Percentiles rank a stretch among this genome's conserved stretches.
These are phyloP conservation scores for Euura saliciscinereae DNA, from an alignment of 1,140 invertebrate species.

Conservation along the genomic window DNA sequence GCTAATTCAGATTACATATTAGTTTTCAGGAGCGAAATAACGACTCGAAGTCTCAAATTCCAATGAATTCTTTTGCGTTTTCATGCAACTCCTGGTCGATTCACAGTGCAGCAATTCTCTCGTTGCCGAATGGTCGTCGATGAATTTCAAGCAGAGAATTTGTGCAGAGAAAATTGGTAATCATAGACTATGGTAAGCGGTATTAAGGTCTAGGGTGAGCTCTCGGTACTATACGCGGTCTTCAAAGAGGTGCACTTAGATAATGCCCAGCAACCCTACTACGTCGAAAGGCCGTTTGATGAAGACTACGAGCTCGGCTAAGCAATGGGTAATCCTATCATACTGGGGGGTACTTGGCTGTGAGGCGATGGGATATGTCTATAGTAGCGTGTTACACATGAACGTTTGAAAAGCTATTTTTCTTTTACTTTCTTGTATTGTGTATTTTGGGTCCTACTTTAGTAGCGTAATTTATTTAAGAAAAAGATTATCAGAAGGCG, in stretches of 20 bases:
- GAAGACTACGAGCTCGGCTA: conserved; percentile 59
- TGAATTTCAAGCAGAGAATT: neutral
- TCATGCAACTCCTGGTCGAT: no score
- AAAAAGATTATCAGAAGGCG: conserved; percentile 49
- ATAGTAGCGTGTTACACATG: no score
- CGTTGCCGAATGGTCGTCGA: neutral
- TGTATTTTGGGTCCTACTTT: neutral
- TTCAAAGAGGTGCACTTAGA: conserved; percentile 63
- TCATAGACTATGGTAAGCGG: conserved; percentile 59
- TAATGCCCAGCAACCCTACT: conserved; percentile 49
- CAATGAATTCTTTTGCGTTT: no score
- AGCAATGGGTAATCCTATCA: conserved; percentile 64
- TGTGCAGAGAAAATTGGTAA: conserved; percentile 58
- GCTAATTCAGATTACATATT: no score
- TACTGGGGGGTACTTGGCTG: conserved; percentile 23
- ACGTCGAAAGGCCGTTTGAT: conserved; percentile 60
- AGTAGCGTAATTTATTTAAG: conserved; percentile 49
- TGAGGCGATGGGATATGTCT: neutral
- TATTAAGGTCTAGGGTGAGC: conserved; percentile 56
- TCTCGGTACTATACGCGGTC: conserved; percentile 32
- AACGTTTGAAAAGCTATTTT: neutral
- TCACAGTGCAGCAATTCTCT: no score
- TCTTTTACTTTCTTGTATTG: neutral
- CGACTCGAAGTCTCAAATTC: no score
- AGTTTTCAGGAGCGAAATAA: no score